Evolutionary conservation across 2,797 vertebrate genomes (phyloP).

Genomic region (Epinephelus malabaricus): DNA sequence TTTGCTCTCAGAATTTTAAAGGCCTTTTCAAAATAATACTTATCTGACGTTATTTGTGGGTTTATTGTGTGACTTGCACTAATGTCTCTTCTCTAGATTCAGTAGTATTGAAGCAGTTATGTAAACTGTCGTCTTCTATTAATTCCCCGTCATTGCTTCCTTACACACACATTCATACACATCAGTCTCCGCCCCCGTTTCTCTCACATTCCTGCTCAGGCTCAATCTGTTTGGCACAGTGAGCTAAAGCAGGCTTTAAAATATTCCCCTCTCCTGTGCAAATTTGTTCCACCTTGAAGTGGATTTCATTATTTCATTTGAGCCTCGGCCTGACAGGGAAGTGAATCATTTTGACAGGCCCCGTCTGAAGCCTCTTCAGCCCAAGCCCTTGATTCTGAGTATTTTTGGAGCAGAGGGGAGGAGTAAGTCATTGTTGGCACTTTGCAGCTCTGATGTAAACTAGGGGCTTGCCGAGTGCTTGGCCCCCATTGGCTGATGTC

Average conservation of each 20-base stretch:
- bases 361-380: constrained; percentile 86
- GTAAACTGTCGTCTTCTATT: constrained; percentile 75
- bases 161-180: constrained; percentile 66
- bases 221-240: constrained; percentile 83
- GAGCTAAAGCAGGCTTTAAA: constrained; percentile 83
- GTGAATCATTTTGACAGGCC: constrained; percentile 90
- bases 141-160: constrained; percentile 72
- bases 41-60: constrained; percentile 35
- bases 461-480: constrained; percentile 69
- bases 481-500: constrained; percentile 80
- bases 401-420: constrained; percentile 84
- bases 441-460: constrained; percentile 82
- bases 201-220: constrained; percentile 68
- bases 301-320: constrained; percentile 90
- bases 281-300: constrained; percentile 90
- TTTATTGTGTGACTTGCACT: constrained; percentile 42
- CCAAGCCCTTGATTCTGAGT: constrained; percentile 85
- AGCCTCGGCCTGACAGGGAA: constrained; percentile 85
- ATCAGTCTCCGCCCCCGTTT: constrained; percentile 66
- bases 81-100: constrained; percentile 36
- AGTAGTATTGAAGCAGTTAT: constrained; percentile 64
- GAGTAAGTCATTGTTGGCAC: constrained; percentile 82
- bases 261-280: constrained; percentile 84
- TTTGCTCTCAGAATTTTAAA: constrained; percentile 7
- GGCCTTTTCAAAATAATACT: constrained; percentile 31